Evolutionary conservation across 2,888 invertebrate species (phyloP).

Genomic region (Orchestes rusci): DNA sequence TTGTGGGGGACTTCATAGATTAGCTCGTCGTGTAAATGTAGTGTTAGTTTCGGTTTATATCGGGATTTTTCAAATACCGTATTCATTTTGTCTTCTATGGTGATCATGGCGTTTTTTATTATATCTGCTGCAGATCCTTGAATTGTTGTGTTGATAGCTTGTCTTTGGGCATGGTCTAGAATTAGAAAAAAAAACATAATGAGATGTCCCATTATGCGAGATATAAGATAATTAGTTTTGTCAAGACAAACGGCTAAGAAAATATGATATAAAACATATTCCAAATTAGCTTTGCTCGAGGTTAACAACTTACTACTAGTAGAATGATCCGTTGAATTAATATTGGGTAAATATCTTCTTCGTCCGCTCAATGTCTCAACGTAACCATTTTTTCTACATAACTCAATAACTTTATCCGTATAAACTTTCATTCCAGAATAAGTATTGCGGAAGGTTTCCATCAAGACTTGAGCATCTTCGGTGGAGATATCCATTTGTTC

Average conservation of each 20-base stretch:
- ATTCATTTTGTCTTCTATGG: slow-evolving; percentile 56
- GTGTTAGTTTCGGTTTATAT: slow-evolving; percentile 58
- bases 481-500: slow-evolving; percentile 72
- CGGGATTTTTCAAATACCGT: slow-evolving; percentile 41
- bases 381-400: slow-evolving; percentile 65
- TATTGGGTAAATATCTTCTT: slow-evolving; percentile 68
- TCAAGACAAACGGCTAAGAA: no score
- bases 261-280: no score
- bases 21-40: slow-evolving; percentile 95
- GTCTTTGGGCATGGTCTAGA: slow-evolving; percentile 81
- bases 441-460: slow-evolving; percentile 70
- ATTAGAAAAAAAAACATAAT: neutral
- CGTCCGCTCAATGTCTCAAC: slow-evolving; percentile 79
- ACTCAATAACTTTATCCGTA: slow-evolving; percentile 47
- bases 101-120: slow-evolving; percentile 83
- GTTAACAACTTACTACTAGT: slow-evolving; percentile 52
- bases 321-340: slow-evolving; percentile 54
- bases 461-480: slow-evolving; percentile 70
- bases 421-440: slow-evolving; percentile 66
- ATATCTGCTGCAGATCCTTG: slow-evolving; percentile 98
- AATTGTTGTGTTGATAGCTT: slow-evolving; percentile 90
- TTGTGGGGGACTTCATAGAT: slow-evolving; percentile 76
- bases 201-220: no score
- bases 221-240: no score
- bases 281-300: no score